Evolutionary conservation across 2,888 invertebrate genomes (phyloP).

Genomic region (Odontothrips loti): DNA sequence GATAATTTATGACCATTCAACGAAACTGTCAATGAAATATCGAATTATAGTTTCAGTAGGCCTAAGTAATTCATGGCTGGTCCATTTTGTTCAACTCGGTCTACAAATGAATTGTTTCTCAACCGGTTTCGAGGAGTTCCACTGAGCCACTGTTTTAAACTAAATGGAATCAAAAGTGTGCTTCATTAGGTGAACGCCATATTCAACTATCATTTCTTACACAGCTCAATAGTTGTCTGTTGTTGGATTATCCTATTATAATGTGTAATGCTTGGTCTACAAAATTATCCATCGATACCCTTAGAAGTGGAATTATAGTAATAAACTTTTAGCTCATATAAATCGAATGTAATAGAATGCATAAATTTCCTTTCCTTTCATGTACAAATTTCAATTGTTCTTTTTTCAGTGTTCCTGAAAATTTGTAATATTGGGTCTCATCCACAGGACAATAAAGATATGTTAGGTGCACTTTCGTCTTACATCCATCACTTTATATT

Average conservation of each 20-base stretch:
- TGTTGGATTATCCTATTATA: slow-evolving; percentile 2
- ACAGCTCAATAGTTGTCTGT: background rate
- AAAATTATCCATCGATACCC: background rate
- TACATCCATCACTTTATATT: slow-evolving; percentile 11
- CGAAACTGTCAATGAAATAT: too few relatives aligned
- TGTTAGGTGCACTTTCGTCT: slow-evolving; percentile 7
- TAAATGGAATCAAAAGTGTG: too few relatives aligned
- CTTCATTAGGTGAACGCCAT: background rate
- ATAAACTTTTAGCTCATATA: background rate
- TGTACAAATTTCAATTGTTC: background rate
- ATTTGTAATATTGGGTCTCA: slow-evolving; percentile 5
- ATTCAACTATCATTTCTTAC: background rate
- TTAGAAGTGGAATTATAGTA: background rate
- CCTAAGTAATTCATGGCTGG: too few relatives aligned
- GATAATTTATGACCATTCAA: too few relatives aligned
- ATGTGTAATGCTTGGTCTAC: background rate
- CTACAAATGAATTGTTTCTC: too few relatives aligned
- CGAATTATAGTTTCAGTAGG: too few relatives aligned
- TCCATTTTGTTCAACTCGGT: too few relatives aligned
- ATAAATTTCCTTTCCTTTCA: background rate
- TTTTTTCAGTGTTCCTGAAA: background rate
- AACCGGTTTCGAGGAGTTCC: too few relatives aligned
- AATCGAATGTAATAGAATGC: background rate
- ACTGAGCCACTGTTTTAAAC: too few relatives aligned
- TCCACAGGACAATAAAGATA: slow-evolving; percentile 20